Evolutionary conservation across 2,113 vertebrate species (phyloP).

Genomic region (Turnix velox): DNA sequence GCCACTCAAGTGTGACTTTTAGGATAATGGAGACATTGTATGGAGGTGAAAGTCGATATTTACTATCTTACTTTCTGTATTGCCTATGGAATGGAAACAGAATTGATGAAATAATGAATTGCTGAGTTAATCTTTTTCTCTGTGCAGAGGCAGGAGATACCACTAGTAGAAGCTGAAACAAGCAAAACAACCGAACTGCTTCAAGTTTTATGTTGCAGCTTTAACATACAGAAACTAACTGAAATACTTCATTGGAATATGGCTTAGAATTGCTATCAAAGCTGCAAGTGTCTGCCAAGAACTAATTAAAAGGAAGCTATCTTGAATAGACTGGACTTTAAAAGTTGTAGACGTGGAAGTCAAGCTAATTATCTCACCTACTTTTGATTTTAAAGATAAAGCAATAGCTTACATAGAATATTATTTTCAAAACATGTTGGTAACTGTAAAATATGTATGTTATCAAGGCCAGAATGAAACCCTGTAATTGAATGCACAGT

Average conservation of each 20-base stretch:
- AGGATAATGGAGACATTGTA: neutral
- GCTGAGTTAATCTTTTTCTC: neutral
- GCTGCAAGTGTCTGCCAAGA: slow-evolving; percentile 31
- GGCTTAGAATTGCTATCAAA: slow-evolving; percentile 19
- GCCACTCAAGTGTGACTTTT: neutral
- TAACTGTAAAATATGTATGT: neutral
- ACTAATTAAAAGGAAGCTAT: slow-evolving; percentile 60
- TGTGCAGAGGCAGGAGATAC: neutral
- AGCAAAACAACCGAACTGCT: neutral
- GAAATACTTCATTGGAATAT: slow-evolving; percentile 9
- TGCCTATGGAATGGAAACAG: neutral
- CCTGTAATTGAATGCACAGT: neutral
- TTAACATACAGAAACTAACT: neutral
- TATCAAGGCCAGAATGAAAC: neutral
- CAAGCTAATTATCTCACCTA: slow-evolving; percentile 37
- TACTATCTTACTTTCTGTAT: neutral
- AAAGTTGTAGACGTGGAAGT: neutral
- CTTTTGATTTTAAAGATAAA: neutral
- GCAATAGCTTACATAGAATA: neutral
- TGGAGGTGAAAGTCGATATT: neutral
- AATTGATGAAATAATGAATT: neutral
- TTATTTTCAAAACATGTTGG: neutral
- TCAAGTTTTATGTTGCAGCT: neutral
- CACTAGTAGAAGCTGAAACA: neutral
- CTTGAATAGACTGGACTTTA: neutral